A percentile compares a stretch with the other conserved stretches of the same genome.
Conservation (phyloP, 2,797 vertebrate genomes). For the Cossypha heuglini region DNA sequence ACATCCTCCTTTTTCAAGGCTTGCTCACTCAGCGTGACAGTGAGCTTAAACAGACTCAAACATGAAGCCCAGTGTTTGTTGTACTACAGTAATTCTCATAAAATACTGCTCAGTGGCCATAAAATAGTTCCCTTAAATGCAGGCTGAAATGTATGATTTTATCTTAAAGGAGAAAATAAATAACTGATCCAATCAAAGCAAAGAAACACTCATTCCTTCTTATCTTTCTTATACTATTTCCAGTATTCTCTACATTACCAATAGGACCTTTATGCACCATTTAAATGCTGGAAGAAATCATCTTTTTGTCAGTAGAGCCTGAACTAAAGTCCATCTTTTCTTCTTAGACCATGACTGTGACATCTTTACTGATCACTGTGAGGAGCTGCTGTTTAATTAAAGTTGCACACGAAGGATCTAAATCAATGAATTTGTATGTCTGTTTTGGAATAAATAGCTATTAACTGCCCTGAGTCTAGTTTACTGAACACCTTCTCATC, state of each 20-base stretch:
- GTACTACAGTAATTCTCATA: not conserved
- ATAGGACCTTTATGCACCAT: not conserved
- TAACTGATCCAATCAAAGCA: not conserved
- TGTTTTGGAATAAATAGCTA: not conserved
- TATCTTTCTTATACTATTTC: not conserved
- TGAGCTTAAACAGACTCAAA: not conserved
- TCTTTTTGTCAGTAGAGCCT: not conserved
- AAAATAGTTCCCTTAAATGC: not conserved
- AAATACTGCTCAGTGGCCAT: not conserved
- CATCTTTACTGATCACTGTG: not conserved
- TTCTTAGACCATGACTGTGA: not conserved
- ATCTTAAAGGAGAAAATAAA: not conserved
- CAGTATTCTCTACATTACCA: not conserved
- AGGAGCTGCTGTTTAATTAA: slow-evolving; percentile 14
- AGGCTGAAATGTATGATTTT: not conserved
- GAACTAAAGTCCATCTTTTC: not conserved
- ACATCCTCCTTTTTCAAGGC: not conserved
- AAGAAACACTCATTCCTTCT: not conserved
- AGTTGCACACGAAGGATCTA: not conserved
- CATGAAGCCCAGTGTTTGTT: not conserved
- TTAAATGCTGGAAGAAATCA: not conserved
- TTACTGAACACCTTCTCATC: not conserved
- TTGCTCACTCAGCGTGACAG: not conserved
- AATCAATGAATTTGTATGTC: not conserved
- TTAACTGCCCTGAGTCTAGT: not conserved